Evolutionary conservation across 1,140 invertebrate species (phyloP).

Genomic region (Calephelis virginiensis): DNA sequence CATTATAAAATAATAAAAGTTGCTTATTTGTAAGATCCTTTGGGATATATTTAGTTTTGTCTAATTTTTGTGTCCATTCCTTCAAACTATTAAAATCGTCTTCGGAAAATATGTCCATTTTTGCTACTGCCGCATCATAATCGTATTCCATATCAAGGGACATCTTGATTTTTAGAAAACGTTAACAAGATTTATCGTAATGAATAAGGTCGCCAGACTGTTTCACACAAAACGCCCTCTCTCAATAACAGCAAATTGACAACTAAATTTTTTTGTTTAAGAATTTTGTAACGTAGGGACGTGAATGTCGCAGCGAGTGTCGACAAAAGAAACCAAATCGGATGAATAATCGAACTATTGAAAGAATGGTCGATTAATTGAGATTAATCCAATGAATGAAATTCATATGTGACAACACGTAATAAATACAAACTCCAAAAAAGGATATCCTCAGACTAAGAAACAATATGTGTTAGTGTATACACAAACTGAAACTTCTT

Average conservation of each 20-base stretch:
- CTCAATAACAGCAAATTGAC: slow-evolving; percentile 44
- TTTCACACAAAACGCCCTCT: slow-evolving; percentile 33
- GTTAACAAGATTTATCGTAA: slow-evolving; percentile 38
- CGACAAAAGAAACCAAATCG: too few relatives aligned
- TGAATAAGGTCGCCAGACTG: slow-evolving; percentile 23
- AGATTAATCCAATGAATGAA: too few relatives aligned
- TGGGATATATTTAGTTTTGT: slow-evolving; percentile 72
- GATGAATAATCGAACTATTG: too few relatives aligned
- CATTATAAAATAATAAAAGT: slow-evolving; percentile 80
- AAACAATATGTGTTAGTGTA: too few relatives aligned
- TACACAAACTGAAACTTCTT: too few relatives aligned
- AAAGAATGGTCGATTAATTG: too few relatives aligned
- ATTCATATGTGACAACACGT: too few relatives aligned
- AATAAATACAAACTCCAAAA: too few relatives aligned
- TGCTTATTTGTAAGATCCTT: slow-evolving; percentile 74
- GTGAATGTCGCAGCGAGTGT: too few relatives aligned
- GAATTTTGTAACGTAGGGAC: too few relatives aligned
- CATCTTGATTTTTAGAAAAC: slow-evolving; percentile 47
- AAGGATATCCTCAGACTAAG: too few relatives aligned
- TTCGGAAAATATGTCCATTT: slow-evolving; percentile 65
- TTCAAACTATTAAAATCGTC: slow-evolving; percentile 55
- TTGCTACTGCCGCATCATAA: slow-evolving; percentile 47
- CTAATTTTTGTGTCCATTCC: slow-evolving; percentile 59
- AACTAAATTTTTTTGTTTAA: slow-evolving; percentile 40
- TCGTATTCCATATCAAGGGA: slow-evolving; percentile 62